These are phyloP conservation scores for Drepana falcataria DNA, from an alignment of 2,888 invertebrate genomes.

Conservation along the genomic window DNA sequence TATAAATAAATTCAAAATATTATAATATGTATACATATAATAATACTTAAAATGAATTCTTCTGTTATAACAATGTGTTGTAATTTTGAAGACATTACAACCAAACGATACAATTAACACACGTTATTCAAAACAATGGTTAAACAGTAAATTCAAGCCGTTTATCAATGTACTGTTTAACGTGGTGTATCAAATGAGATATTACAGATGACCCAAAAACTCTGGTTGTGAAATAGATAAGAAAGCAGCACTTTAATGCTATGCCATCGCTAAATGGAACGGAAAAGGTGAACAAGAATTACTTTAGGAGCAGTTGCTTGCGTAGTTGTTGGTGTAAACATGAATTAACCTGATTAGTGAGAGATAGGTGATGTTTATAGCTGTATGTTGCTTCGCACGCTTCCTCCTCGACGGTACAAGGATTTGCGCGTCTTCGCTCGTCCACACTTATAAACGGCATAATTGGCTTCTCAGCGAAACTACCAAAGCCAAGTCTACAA, in stretches of 20 bases:
- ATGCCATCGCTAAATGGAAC: not conserved
- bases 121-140: too few species aligned
- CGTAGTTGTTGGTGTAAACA: constrained; percentile 3
- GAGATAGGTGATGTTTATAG: constrained; percentile 86
- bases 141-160: too few species aligned
- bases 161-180: too few species aligned
- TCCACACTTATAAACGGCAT: constrained; percentile 84
- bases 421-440: constrained; percentile 74
- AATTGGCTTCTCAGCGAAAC: constrained; percentile 87
- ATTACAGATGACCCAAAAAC: not conserved
- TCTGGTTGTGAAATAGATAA: constrained; percentile 1
- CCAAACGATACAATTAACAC: too few species aligned
- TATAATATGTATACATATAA: too few species aligned
- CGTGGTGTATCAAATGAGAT: not conserved
- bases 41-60: too few species aligned
- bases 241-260: not conserved
- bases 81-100: too few species aligned
- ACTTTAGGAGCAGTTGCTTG: not conserved
- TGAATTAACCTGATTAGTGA: constrained; percentile 78
- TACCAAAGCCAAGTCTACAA: constrained; percentile 83
- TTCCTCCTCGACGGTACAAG: constrained; percentile 78
- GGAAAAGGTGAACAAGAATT: not conserved
- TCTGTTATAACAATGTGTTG: too few species aligned
- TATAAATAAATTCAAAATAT: too few species aligned
- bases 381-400: constrained; percentile 89